These are phyloP conservation scores for Mythimna loreyi DNA, from an alignment of 2,888 invertebrate genomes.

Conservation along the genomic window DNA sequence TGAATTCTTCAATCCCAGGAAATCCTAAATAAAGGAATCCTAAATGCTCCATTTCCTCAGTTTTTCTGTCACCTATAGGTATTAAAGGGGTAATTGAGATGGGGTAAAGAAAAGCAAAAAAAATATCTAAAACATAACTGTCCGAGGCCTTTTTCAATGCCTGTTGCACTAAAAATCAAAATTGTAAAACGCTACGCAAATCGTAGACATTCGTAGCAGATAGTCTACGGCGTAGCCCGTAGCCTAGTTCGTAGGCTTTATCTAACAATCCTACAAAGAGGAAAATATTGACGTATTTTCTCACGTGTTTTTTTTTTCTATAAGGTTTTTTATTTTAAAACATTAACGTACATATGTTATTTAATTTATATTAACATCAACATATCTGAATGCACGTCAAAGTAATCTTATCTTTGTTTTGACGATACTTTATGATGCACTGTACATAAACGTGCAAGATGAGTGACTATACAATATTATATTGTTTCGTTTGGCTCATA, in stretches of 20 bases:
- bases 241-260: conserved; percentile 20
- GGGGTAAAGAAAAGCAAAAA: too few relatives aligned
- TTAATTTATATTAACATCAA: conserved; percentile 23
- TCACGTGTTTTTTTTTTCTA: neutral
- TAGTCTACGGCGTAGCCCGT: conserved; percentile 37
- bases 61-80: too few relatives aligned
- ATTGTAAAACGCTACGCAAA: neutral
- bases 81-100: too few relatives aligned
- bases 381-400: conserved; percentile 2
- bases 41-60: too few relatives aligned
- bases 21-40: too few relatives aligned
- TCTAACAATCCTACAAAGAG: neutral
- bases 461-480: neutral
- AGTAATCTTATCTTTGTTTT: conserved; percentile 51
- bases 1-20: too few relatives aligned
- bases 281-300: neutral
- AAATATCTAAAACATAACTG: neutral
- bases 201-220: conserved; percentile 16
- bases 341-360: conserved; percentile 14
- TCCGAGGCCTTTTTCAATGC: neutral
- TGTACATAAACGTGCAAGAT: neutral
- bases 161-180: neutral
- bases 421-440: conserved; percentile 27
- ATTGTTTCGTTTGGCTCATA: neutral
- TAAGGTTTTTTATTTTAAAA: neutral